Evolutionary conservation across 2,113 vertebrate species (phyloP).

Genomic region (Sinocyclocheilus anshuiensis): DNA sequence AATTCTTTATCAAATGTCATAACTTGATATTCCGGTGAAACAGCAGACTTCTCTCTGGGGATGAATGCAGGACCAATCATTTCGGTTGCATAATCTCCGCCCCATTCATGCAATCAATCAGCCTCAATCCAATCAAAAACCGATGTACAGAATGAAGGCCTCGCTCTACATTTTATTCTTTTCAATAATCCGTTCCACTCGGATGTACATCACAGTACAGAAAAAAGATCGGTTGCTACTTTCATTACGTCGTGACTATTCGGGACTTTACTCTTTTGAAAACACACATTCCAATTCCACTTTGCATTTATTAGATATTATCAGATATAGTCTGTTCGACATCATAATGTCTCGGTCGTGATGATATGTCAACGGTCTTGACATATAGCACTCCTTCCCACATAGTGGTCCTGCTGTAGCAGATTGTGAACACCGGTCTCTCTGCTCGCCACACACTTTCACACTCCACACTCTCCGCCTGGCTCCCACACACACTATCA

Average conservation of each 20-base stretch:
- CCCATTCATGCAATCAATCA: background rate
- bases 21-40: too few relatives aligned
- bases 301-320: background rate
- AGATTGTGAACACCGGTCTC: constrained; percentile 39
- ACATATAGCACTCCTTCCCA: background rate
- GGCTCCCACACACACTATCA: constrained; percentile 85
- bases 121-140: background rate
- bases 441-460: constrained; percentile 40
- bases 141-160: background rate
- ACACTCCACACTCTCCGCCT: constrained; percentile 61
- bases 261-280: background rate
- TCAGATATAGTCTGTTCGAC: background rate
- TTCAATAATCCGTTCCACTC: background rate
- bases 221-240: background rate
- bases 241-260: background rate
- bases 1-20: background rate
- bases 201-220: background rate
- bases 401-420: constrained; percentile 22
- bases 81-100: background rate
- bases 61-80: background rate
- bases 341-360: background rate
- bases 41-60: too few relatives aligned
- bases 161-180: background rate
- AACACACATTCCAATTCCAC: background rate
- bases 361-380: background rate